phyloP scores from a whole-genome alignment of 2,888 invertebrate genomes.

The Heliconius erato region DNA sequence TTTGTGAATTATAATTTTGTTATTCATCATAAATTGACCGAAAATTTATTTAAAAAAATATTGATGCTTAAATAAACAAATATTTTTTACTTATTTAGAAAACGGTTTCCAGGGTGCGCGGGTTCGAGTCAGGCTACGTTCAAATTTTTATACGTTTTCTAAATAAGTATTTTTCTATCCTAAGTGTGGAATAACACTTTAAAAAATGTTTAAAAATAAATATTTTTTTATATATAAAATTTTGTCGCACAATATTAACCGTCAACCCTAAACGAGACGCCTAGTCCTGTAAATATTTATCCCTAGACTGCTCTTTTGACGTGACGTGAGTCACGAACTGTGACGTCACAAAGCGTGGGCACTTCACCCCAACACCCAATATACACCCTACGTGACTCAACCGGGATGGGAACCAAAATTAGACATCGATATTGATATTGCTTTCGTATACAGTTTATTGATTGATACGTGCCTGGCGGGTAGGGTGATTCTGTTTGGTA shows the following conservation, averaged over 20 bases:
- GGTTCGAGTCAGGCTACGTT: no score
- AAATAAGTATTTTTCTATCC: no score
- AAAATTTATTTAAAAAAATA: no score
- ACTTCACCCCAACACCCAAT: constrained; percentile 34
- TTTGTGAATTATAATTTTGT: no score
- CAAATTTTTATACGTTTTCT: no score
- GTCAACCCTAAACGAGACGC: constrained; percentile 23
- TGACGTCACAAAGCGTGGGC: constrained; percentile 57
- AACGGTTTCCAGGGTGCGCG: no score
- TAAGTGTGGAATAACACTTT: no score
- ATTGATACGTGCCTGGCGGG: background rate
- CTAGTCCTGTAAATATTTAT: constrained; percentile 41
- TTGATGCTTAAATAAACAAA: no score
- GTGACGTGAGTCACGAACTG: constrained; percentile 55
- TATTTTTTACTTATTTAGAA: no score
- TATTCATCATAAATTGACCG: no score
- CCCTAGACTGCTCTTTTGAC: constrained; percentile 46
- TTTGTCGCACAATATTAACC: background rate
- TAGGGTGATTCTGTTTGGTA: background rate
- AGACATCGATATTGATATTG: constrained; percentile 45
- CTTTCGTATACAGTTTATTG: constrained; percentile 43
- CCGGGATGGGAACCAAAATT: constrained; percentile 43
- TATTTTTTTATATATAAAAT: no score
- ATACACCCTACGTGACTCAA: constrained; percentile 57
- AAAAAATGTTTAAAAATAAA: no score